Evolutionary conservation across 2,113 vertebrate species (phyloP), one percentile per base, ranked within the genome.

Genomic region (Pluvianellus socialis): DNA sequence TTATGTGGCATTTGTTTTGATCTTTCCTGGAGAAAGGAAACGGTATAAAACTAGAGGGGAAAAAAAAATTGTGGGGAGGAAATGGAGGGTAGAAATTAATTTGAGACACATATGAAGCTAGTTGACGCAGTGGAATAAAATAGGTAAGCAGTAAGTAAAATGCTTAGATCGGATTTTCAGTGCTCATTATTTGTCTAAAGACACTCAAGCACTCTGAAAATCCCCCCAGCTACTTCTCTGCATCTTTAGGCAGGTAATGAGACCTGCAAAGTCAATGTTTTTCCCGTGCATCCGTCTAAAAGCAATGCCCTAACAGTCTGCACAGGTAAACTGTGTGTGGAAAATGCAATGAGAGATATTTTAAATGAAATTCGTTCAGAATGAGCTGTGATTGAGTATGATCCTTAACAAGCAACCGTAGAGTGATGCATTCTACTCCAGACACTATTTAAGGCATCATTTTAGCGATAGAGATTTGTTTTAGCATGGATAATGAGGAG

Each of bases 101-200:
- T 35, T 55, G 32, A 77, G 12, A 59, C 7, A 1, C 17, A 74
- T 40, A 56, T 61, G 22, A 73, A 83, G 9, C 22, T 61, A 12
- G 30, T 72, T 90, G 71, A 75, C 42, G 35, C 35, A 53, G 12
- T 16, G 24, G 50, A 94, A 88, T 68, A 81, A 94, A 95, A 82
- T 58, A 82, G 68, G 12, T 28, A 75, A 73, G 67, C 32, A n/a
- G 7, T 74, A 68, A 83, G 6, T 68, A 79, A 90, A 88, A 58
- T 45, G 50, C 76, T 85, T 88, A 90, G 38, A 45, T 32, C 19
- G 42, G 82, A 4, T 86, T 86, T 86, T 86, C 28, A 38, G 59
- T 88, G 50, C 45, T 77, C 32, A 28, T 82, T 93, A 70, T 35
- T 79, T 88, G n/a, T 44, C 22, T 65, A 30, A 79, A 82, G 65